Evolutionary conservation across 1,140 invertebrate genomes (phyloP), one percentile per base, ranked within the genome.

Genomic region (Zaprionus nigranus): DNA sequence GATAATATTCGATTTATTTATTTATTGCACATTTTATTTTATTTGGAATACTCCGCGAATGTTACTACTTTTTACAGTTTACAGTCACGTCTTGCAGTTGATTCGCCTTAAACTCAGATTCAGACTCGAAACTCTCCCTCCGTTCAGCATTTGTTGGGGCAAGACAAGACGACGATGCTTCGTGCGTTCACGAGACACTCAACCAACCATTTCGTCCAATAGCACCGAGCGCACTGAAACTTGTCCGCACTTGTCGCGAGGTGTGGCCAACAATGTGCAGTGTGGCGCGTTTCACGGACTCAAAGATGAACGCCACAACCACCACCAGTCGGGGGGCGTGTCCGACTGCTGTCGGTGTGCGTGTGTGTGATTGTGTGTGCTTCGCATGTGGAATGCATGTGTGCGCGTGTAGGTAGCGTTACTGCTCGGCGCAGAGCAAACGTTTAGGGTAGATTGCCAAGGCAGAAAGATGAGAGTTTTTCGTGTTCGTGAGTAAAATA

Each of bases 181-280:
- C 84, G 84, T 83, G 81, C 81, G 81, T 34, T 66, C 78, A 83
- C 82, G 82, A 84, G 59, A 69, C 72, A 69, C 72, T 85, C 36
- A 79, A 60, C n/a, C 78, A 81, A 82, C 88, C 90, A 91, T 78
- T 88, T 81, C 84, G 91, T 91, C 88, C 90, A 92, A 86, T 92
- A 86, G 86, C 82, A 85, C 90, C 83, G 90, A 80, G 79, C 76
- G 90, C 75, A 92, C 90, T 92, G 75, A 91, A 82, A 79, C 57
- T 66, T 53, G 49, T 66, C 68, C 59, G 73, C 77, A 81, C 73
- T 79, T 76, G 79, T 58, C 73, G 67, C 69, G 77, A 87, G 82
- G 83, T 82, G 82, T 86, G 82, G 82, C 79, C 79, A 79, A 80
- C 56, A 58, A 15, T 53, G 60, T 58, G 73, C 66, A 46, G 30